Evolutionary conservation across 2,113 vertebrate species (phyloP), one percentile per base, ranked within the genome.

Genomic region (Pantherophis guttatus): DNA sequence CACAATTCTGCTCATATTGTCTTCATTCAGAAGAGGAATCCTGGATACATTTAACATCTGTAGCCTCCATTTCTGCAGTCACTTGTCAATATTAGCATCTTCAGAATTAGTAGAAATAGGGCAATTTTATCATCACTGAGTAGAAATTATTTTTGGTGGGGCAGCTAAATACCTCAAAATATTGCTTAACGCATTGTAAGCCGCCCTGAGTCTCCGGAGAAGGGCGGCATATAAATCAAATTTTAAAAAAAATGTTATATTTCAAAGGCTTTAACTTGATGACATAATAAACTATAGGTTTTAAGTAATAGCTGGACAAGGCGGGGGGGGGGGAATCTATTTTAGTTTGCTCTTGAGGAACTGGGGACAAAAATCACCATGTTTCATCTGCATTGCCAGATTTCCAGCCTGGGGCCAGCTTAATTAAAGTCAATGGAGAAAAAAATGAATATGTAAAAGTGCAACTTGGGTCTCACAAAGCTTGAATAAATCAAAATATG

Each of bases 351-450:
- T 96, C 95, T 95, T 96, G 97, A 95, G 95, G 95, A 97, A 97
- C 33, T 44, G 33, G 33, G 7, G 7, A 9, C 19, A 97, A 96
- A 91, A 90, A 95, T 96, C 91, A 95, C 90, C 94, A 95, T 0
- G 62, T 97, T 81, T 97, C 97, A 96, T 97, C 95, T 91, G 95
- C 94, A 96, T 94, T 97, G 96, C 95, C 96, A 97, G 96, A 96
- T 94, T 97, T 96, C 95, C 96, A 97, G 96, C 96, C 97, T 97
- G 96, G 95, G 96, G 93, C 97, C 97, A 97, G 95, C 96, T 97
- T 97, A 98, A 97, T 98, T 98, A 97, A 98, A 98, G 97, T 97
- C 97, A 98, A 97, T 97, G 97, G 97, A 98, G 97, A 98, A 98
- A 98, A 98, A 98, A 97, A 96, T 96, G 96, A 97, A 97, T 97